Base-by-base conservation (phyloP, 2,113 vertebrate species). In the Hipposideros armiger region DNA sequence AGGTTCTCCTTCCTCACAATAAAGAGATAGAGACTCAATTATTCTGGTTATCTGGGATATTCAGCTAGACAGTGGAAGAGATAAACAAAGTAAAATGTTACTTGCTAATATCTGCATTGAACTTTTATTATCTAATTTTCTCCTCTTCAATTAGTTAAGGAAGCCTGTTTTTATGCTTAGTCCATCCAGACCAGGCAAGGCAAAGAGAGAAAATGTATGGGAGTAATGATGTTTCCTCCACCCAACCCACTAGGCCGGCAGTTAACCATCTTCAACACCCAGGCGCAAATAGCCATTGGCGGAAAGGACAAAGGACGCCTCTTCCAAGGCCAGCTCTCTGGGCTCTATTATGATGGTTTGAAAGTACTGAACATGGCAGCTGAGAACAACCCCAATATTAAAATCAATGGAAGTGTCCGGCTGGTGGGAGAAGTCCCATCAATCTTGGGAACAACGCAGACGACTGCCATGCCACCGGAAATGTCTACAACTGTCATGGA, bases 261-360 rank as follows among this genome's bases (percentile, higher is more conserved):
- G 99, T 98, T 99, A 98, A 99, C 99, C 95, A 99, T 99, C 99
- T 99, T 99, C 99, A 99, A 99, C 99, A 99, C 99, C 98, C 99
- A 99, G 98, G 99, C 99, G 86, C 99, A 99, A 95, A 99, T 99
- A 98, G 99, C 99, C 97, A 99, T 99, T 66, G 99, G 99, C 11
- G 99, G 99, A 64, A 99, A 99, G 87, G 99, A 99, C 98, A 99
- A 99, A 97, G 99, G 99, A 97, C 99, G 99, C 67, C 99, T 99
- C 94, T 99, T 99, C 98, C 99, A 99, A 99, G 99, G 99, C 93
- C 99, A 99, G 97, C 99, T 99, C 90, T 99, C 99, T 62, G 99
- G 99, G 92, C 99, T 99, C 95, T 99, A 99, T 98, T 99, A 99
- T 98, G 99, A 99, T 66, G 99, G 99, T 95, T 99, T 99, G 70